Base-by-base conservation (phyloP, 2,888 invertebrate genomes). In the Cerceris ruficornis region DNA sequence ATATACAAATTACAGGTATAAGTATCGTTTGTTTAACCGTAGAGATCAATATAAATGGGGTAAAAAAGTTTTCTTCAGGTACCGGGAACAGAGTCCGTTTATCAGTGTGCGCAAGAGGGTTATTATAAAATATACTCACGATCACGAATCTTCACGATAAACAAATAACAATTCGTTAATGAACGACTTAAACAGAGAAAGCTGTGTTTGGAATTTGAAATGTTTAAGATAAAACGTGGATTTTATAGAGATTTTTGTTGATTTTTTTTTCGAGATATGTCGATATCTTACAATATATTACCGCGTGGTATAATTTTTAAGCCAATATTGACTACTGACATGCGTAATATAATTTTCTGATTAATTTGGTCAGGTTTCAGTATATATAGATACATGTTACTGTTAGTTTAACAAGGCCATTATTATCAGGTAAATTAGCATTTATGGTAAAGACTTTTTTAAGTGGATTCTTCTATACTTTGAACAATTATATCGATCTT, bases 401-500 rank as follows among this genome's bases (percentile, higher is more conserved):
- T 77, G 57, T 77, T 28, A 42, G 55, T 69, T 57, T 28, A 28
- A 61, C 70, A 82, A 82, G 81, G 71, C 80, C 72, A 74, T 80
- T 55, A 59, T 71, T 49, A 72, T 75, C 49, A 83, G 73, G 70
- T 83, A 73, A 75, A 46, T 68, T 52, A 69, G 28, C 74, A 15
- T 64, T 71, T 14, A 13, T 50, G 52, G 52, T 49, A 55, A 68
- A 67, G 60, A 61, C 57, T 42, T 28, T 67, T 14, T 11, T 9
- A 13, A 46, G 17, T 76, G 50, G 60, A 17, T 49, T 52, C 15
- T 65, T 15, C 52, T 49, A 42, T 50, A 54, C 60, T n/a, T 69
- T 11, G 5, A 78, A 62, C 64, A n/a, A 2, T 7, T 52, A 52
- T 52, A n/a, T 7, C 7, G 14, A 46, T 52, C 11, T 14, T 13